Percentiles rank a stretch among this genome's conserved stretches.
Conservation (phyloP, 2,113 vertebrate species). For the Neolamprologus devosi region DNA sequence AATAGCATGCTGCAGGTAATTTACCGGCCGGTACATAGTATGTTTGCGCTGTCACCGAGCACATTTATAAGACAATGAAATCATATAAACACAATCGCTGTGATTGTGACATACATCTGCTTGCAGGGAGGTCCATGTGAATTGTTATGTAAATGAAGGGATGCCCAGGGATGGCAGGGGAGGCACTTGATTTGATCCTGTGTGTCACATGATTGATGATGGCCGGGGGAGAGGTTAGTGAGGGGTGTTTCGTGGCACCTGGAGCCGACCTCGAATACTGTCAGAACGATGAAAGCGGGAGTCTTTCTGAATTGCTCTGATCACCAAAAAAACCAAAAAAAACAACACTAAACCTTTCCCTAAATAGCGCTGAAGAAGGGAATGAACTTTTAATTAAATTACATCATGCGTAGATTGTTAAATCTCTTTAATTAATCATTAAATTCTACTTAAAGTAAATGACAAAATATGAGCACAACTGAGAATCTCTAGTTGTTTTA, state of each 20-base stretch:
- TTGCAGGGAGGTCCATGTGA: constrained; percentile 1
- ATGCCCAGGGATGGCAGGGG: constrained; percentile 56
- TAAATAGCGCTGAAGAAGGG: background rate
- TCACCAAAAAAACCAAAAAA: background rate
- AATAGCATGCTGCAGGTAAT: background rate
- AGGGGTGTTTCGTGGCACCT: constrained; percentile 67
- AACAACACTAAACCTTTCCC: background rate
- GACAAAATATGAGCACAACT: background rate
- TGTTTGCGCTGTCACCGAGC: background rate
- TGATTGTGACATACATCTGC: constrained; percentile 35
- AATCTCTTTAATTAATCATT: background rate
- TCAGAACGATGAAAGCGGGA: background rate
- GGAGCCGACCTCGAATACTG: background rate
- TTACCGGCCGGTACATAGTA: background rate
- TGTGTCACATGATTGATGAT: constrained; percentile 80
- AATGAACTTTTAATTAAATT: background rate
- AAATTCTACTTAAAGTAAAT: background rate
- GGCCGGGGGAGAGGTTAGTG: constrained; percentile 77
- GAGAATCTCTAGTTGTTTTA: background rate
- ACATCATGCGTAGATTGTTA: background rate
- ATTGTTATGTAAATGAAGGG: constrained; percentile 62
- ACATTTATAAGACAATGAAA: background rate
- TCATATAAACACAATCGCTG: background rate
- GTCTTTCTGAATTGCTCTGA: background rate
- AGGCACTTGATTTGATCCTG: constrained; percentile 70